Conservation (phyloP, 1,140 invertebrate genomes). For the Hypsibius dujardini region DNA sequence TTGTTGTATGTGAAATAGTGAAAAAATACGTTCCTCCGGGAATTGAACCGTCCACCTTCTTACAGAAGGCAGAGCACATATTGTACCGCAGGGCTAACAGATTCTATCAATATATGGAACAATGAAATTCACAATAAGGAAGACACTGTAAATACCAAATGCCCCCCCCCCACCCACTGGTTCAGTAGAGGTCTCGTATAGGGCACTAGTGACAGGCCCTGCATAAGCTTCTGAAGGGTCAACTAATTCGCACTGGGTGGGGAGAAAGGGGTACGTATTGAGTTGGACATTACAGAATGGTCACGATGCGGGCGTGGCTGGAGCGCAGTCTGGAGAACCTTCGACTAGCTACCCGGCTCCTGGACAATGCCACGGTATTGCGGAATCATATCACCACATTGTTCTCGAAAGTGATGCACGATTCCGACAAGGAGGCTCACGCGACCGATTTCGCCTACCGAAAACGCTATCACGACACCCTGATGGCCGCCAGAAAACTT, state of each 20-base stretch:
- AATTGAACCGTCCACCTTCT: too few relatives aligned
- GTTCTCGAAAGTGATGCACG: background rate
- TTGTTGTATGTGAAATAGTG: too few relatives aligned
- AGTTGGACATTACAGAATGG: background rate
- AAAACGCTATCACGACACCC: conserved; percentile 12
- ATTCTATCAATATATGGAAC: too few relatives aligned
- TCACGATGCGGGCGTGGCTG: conserved; percentile 8
- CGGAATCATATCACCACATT: background rate
- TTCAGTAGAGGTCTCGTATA: background rate
- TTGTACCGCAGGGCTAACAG: too few relatives aligned
- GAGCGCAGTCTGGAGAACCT: conserved; percentile 10
- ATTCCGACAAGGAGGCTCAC: background rate
- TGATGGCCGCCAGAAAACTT: background rate
- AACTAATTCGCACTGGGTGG: background rate
- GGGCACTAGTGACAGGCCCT: too few relatives aligned
- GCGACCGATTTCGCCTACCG: conserved; percentile 13
- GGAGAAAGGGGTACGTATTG: background rate
- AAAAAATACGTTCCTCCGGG: too few relatives aligned
- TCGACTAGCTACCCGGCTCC: background rate
- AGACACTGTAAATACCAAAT: background rate
- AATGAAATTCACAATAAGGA: too few relatives aligned
- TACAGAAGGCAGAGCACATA: too few relatives aligned
- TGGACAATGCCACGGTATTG: background rate
- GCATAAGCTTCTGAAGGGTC: background rate
- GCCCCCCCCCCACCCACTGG: background rate